A percentile compares a stretch with the other conserved stretches of the same genome.
phyloP scores from a whole-genome alignment of 2,113 vertebrate genomes.

The Sceloporus undulatus region DNA sequence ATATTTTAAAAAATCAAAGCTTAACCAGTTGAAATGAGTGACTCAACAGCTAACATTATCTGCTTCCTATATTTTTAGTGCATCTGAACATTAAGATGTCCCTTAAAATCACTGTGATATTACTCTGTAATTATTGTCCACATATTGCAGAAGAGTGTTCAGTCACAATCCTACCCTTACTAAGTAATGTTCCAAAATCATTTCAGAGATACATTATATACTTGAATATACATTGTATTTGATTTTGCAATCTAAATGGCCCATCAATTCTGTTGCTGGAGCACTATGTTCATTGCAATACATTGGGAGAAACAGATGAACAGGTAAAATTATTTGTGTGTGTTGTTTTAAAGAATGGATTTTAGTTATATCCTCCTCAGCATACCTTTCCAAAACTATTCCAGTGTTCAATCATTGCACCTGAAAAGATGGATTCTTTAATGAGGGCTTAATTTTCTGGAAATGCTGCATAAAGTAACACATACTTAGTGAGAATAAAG shows the following conservation, averaged over 20 bases:
- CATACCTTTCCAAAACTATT: conserved; percentile 16
- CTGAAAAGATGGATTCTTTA: not conserved
- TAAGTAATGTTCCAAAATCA: conserved; percentile 37
- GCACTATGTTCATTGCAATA: conserved; percentile 1
- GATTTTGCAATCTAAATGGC: conserved; percentile 48
- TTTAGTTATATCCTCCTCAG: conserved; percentile 2
- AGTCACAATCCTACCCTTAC: conserved; percentile 40
- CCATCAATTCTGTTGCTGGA: conserved; percentile 33
- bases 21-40: conserved; percentile 34
- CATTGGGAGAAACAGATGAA: conserved; percentile 3
- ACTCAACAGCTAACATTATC: conserved; percentile 41
- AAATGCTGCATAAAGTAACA: not conserved
- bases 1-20: conserved; percentile 61
- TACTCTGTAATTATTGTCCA: conserved; percentile 44
- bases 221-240: not conserved
- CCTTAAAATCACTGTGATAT: conserved; percentile 26
- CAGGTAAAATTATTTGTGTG: not conserved
- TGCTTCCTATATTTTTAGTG: conserved; percentile 22
- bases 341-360: not conserved
- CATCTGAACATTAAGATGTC: conserved; percentile 36
- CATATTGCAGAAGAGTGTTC: conserved; percentile 51
- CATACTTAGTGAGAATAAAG: not conserved
- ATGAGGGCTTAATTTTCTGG: not conserved
- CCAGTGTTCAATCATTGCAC: not conserved
- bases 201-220: not conserved